Evolutionary conservation across 2,888 invertebrate species (phyloP), one percentile per base, ranked within the genome.

Genomic region (Eudemis profundana): DNA sequence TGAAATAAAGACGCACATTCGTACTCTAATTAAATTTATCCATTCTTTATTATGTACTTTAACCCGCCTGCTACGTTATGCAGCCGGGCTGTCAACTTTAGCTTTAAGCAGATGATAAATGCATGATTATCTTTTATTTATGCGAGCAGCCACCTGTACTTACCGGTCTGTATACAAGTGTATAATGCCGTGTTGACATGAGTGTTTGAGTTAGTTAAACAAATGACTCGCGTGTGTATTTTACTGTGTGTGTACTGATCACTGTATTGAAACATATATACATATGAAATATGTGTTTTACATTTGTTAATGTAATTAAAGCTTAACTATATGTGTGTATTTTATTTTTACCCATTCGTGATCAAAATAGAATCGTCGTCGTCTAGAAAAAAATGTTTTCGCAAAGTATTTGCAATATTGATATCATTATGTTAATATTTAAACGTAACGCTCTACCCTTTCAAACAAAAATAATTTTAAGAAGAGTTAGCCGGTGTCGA

Each of bases 71-170:
- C 42, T 7, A 12, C 42, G n/a, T 14, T 36, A 38, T 33, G 42
- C 29, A 56, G 56, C 29, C 1, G 42, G 42, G 19, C 17, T 29
- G 29, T 44, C 42, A 56, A 42, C 19, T 12, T 40, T 29, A 0
- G 40, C 17, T 12, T 46, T 12, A 56, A 44, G 7, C 40, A 21
- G 56, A 44, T 56, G 27, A 54, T 42, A 23, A 56, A 56, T 29
- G 19, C 56, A 29, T 44, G 42, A 42, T 42, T 42, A 56, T 56
- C 29, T 56, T 56, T 56, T 56, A 44, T 56, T 56, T 42, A 29
- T 56, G 42, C 42, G 19, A 17, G 21, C 38, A n/a, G 42, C 44
- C 42, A 42, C 27, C 42, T 40, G 54, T 44, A 21, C 23, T 19
- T 42, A 44, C 56, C 4, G n/a, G 10, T 27, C 33, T 46, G 46